These are phyloP conservation scores for Esox lucius DNA, from an alignment of 2,797 vertebrate genomes.

Conservation along the genomic window DNA sequence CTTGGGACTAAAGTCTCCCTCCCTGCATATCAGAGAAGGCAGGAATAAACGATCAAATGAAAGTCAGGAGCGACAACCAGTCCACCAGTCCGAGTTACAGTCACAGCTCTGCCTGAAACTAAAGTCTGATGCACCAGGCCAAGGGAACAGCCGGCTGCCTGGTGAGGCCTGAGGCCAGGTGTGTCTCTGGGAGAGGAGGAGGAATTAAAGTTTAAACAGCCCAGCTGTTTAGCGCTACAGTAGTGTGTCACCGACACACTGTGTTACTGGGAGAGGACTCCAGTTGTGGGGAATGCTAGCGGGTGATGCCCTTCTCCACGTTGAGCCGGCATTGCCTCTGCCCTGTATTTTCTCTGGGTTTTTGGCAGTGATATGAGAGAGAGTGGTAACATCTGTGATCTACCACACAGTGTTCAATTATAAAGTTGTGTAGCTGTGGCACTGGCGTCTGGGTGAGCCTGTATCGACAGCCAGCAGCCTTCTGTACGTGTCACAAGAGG, in stretches of 20 bases:
- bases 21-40: too few species aligned
- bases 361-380: neutral
- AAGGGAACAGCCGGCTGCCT: constrained; percentile 15
- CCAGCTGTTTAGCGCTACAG: constrained; percentile 13
- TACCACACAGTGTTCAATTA: neutral
- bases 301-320: too few species aligned
- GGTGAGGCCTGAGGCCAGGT: constrained; percentile 4
- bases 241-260: neutral
- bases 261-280: neutral
- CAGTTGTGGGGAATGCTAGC: neutral
- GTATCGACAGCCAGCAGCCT: neutral
- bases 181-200: constrained; percentile 1
- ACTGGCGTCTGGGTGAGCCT: neutral
- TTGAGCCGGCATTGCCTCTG: too few species aligned
- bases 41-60: too few species aligned
- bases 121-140: neutral
- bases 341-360: neutral
- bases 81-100: neutral
- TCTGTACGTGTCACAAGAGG: neutral
- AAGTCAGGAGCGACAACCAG: neutral
- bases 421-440: constrained; percentile 11
- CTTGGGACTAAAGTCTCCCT: too few species aligned
- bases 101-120: neutral
- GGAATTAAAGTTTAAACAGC: constrained; percentile 16
- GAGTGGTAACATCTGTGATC: constrained; percentile 9